A percentile compares a stretch with the other conserved stretches of the same genome.
Conservation (phyloP, 2,797 vertebrate genomes). For the Anomalospiza imberbis region DNA sequence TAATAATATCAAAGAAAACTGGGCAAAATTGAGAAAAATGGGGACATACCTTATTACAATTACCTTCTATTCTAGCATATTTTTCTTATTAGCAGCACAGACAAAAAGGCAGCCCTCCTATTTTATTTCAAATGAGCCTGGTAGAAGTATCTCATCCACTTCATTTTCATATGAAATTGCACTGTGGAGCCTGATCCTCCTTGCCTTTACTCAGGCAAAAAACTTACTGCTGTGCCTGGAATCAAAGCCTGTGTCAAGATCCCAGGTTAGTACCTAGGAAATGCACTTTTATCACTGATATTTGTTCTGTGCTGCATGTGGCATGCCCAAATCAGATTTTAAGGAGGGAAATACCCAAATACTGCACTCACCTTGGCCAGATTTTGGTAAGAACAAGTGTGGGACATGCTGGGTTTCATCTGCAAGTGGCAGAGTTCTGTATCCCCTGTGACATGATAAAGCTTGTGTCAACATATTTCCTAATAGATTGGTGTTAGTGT, state of each 20-base stretch:
- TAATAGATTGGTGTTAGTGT: neutral
- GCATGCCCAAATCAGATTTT: slow-evolving; percentile 18
- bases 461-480: neutral
- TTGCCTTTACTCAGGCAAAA: neutral
- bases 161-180: slow-evolving; percentile 59
- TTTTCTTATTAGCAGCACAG: slow-evolving; percentile 66
- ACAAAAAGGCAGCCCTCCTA: slow-evolving; percentile 34
- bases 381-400: slow-evolving; percentile 25
- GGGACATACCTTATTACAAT: slow-evolving; percentile 61
- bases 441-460: neutral
- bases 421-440: neutral
- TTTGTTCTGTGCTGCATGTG: slow-evolving; percentile 13
- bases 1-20: slow-evolving; percentile 69
- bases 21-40: slow-evolving; percentile 66
- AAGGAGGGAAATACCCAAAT: slow-evolving; percentile 6
- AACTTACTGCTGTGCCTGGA: neutral
- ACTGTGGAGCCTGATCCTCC: neutral
- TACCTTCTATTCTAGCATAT: slow-evolving; percentile 58
- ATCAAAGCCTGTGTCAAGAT: neutral
- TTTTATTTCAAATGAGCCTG: slow-evolving; percentile 62
- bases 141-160: slow-evolving; percentile 31
- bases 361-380: neutral
- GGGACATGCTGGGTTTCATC: neutral
- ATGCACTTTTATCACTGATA: neutral
- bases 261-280: neutral